These are phyloP conservation scores for Teleogryllus oceanicus DNA, from an alignment of 2,888 invertebrate genomes.

Conservation along the genomic window DNA sequence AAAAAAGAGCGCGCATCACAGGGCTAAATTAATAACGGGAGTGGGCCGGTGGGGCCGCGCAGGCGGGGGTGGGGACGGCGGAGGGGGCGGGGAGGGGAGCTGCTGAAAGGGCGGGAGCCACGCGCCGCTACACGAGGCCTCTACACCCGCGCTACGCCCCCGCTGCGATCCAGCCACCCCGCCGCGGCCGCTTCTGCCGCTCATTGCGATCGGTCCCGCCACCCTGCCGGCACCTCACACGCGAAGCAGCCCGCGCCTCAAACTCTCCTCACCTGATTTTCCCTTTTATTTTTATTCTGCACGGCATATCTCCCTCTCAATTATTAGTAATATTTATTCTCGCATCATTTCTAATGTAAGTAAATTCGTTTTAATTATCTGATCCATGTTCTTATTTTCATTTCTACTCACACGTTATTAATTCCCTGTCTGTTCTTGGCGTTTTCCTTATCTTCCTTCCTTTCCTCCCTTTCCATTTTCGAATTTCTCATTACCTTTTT, in stretches of 20 bases:
- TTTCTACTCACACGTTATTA: no score
- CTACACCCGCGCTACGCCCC: background rate
- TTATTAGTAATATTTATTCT: no score
- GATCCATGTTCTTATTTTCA: no score
- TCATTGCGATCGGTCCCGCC: background rate
- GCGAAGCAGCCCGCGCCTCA: background rate
- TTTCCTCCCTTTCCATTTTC: background rate
- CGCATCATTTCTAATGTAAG: no score
- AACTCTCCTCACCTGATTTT: background rate
- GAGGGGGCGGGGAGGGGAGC: no score
- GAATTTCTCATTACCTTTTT: background rate
- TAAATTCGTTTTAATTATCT: no score
- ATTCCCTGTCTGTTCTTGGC: background rate
- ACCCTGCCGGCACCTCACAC: background rate
- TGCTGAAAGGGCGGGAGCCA: no score
- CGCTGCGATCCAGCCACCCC: background rate
- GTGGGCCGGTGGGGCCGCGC: background rate
- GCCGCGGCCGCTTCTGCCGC: background rate
- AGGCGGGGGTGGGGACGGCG: background rate
- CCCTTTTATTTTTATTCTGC: background rate
- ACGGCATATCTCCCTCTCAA: no score
- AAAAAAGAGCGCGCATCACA: slow-evolving; percentile 6
- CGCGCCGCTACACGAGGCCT: background rate
- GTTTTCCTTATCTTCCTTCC: background rate
- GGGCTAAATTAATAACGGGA: slow-evolving; percentile 1